Conservation (phyloP, 2,797 vertebrate species). For the Chaetodon trifasciatus region DNA sequence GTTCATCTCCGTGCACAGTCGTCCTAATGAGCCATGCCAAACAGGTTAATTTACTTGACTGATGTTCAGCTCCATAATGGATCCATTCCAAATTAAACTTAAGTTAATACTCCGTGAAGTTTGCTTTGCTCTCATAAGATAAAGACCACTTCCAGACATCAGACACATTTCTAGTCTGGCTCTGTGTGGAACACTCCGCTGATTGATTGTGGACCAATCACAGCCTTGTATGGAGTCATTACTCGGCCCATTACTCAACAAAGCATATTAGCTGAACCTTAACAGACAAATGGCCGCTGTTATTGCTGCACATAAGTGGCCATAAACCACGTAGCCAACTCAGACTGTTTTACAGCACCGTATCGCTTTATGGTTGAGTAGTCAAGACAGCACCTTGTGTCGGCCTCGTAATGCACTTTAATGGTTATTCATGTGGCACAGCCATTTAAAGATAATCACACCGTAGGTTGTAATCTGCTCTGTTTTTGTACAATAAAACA, state of each 20-base stretch:
- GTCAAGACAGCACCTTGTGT: slow-evolving; percentile 37
- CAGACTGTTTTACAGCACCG: slow-evolving; percentile 54
- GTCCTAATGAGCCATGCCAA: slow-evolving; percentile 32
- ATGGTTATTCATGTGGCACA: slow-evolving; percentile 37
- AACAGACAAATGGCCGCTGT: slow-evolving; percentile 55
- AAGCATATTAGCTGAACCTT: slow-evolving; percentile 60
- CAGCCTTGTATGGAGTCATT: slow-evolving; percentile 51
- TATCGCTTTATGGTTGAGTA: slow-evolving; percentile 38
- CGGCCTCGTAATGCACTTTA: slow-evolving; percentile 52
- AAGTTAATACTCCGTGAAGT: slow-evolving; percentile 49
- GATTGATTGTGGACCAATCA: slow-evolving; percentile 58
- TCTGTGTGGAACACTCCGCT: slow-evolving; percentile 35
- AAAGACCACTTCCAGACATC: slow-evolving; percentile 37
- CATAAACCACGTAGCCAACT: slow-evolving; percentile 58
- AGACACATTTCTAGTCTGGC: slow-evolving; percentile 23
- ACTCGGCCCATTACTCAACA: slow-evolving; percentile 65
- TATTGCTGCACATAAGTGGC: slow-evolving; percentile 65
- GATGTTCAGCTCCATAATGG: slow-evolving; percentile 36
- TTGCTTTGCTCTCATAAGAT: slow-evolving; percentile 43
- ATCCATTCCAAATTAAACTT: slow-evolving; percentile 45
- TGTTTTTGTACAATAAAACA: slow-evolving; percentile 29
- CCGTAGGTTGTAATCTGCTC: slow-evolving; percentile 22
- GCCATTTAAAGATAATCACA: slow-evolving; percentile 30
- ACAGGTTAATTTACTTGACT: slow-evolving; percentile 42
- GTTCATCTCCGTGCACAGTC: slow-evolving; percentile 11